A percentile compares a stretch with the other conserved stretches of the same genome.
Evolutionary conservation across 2,888 invertebrate genomes (phyloP).

Genomic region (Smittia aterrima): DNA sequence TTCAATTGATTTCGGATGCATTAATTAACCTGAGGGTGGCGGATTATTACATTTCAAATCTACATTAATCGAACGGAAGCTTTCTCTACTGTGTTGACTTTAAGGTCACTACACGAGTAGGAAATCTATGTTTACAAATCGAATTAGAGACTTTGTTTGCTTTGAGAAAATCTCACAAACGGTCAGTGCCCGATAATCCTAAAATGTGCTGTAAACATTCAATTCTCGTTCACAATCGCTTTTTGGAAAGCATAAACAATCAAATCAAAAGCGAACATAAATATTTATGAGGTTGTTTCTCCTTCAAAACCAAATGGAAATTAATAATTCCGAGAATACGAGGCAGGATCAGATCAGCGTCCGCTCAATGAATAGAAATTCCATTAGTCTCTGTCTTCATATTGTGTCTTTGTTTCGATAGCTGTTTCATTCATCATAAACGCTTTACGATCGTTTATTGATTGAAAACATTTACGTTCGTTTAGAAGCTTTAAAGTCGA

Average conservation of each 20-base stretch:
- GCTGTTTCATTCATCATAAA: constrained; percentile 35
- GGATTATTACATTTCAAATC: no score
- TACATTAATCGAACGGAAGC: no score
- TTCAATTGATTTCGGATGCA: no score
- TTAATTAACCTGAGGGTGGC: no score
- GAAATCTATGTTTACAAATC: no score
- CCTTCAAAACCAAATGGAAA: background rate
- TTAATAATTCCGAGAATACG: background rate
- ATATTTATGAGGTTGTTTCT: constrained; percentile 31
- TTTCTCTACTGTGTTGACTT: no score
- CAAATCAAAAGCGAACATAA: constrained; percentile 30
- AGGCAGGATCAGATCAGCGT: constrained; percentile 21
- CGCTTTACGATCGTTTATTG: constrained; percentile 24
- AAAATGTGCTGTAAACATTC: no score
- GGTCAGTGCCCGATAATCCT: no score
- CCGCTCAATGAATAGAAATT: constrained; percentile 4
- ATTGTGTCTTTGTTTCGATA: background rate
- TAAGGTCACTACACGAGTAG: no score
- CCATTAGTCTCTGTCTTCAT: constrained; percentile 30
- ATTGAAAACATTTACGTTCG: constrained; percentile 24
- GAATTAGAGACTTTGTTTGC: no score
- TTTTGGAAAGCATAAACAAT: constrained; percentile 33
- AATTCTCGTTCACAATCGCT: no score
- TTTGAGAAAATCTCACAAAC: no score
- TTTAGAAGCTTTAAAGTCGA: background rate